phyloP scores from a whole-genome alignment of 2,797 vertebrate genomes.

The Gymnothorax javanicus region DNA sequence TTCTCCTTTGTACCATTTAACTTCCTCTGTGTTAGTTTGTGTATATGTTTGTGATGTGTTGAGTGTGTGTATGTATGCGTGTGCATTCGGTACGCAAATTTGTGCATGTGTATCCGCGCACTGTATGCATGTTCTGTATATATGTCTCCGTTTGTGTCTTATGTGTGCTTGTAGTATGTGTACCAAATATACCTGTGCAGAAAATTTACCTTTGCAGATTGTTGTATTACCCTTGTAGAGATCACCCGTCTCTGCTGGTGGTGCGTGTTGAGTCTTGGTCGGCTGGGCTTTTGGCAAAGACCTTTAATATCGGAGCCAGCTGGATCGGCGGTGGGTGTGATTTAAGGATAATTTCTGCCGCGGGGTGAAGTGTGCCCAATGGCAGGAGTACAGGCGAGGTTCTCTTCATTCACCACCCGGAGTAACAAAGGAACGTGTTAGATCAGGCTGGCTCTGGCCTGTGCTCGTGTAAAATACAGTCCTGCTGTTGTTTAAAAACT shows the following conservation, averaged over 20 bases:
- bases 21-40: not conserved
- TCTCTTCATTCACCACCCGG: not conserved
- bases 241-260: not conserved
- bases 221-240: not conserved
- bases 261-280: not conserved
- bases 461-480: not conserved
- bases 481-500: not conserved
- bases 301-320: not conserved
- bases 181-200: too few species aligned
- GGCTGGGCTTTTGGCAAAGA: not conserved
- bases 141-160: too few species aligned
- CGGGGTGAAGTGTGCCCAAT: not conserved
- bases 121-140: too few species aligned
- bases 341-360: not conserved
- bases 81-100: too few species aligned
- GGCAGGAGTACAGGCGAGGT: too few species aligned
- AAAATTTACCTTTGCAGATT: not conserved
- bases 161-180: too few species aligned
- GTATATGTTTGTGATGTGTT: not conserved
- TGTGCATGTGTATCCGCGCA: too few species aligned
- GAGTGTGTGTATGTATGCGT: too few species aligned
- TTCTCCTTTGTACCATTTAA: not conserved
- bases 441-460: not conserved
- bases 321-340: not conserved
- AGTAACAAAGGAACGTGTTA: not conserved